phyloP scores from a whole-genome alignment of 2,888 invertebrate genomes.

The Stenolophus ochropezus region DNA sequence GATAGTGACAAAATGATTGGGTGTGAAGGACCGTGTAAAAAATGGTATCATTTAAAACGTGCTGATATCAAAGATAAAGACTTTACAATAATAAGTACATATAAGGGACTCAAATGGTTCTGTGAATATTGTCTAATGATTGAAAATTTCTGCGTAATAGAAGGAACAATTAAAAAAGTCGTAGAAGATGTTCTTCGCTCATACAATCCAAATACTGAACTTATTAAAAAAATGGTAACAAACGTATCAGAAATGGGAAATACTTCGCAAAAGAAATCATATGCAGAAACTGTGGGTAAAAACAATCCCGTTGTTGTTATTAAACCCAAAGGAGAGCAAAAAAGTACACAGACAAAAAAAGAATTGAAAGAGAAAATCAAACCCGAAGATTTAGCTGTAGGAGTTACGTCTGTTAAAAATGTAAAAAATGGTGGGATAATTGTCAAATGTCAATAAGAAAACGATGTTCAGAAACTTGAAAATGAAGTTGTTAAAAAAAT shows the following conservation, averaged over 20 bases:
- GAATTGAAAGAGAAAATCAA: neutral
- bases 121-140: neutral
- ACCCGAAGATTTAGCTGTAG: neutral
- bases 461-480: neutral
- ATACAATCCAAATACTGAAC: neutral
- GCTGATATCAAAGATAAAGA: neutral
- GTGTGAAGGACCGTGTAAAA: neutral
- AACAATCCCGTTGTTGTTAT: slow-evolving; percentile 20
- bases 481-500: too few species aligned
- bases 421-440: neutral
- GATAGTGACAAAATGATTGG: slow-evolving; percentile 1
- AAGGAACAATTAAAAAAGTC: neutral
- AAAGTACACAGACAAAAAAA: neutral
- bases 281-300: neutral
- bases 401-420: neutral
- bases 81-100: neutral
- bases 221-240: neutral
- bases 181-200: neutral
- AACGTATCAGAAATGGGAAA: neutral
- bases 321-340: slow-evolving; percentile 4
- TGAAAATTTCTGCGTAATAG: neutral
- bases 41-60: slow-evolving; percentile 12
- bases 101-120: neutral
- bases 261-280: neutral
- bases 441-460: neutral